These are phyloP conservation scores for Oryzaephilus surinamensis DNA, from an alignment of 1,140 invertebrate genomes.

Conservation along the genomic window DNA sequence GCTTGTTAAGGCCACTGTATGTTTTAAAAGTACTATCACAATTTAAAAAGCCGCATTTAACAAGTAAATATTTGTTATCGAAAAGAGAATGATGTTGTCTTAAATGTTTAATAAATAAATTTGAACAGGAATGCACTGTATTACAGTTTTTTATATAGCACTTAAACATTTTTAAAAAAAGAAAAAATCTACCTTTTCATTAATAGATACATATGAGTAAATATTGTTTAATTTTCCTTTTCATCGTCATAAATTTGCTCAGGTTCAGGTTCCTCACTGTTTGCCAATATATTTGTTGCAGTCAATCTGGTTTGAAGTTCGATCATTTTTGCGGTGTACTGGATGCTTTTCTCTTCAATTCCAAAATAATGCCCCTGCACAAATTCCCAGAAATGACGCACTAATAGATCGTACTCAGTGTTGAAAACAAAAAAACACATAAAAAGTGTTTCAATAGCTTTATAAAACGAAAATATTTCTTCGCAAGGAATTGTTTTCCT, in stretches of 20 bases:
- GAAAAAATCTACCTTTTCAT: neutral
- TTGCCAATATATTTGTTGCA: too few species aligned
- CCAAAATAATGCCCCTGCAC: neutral
- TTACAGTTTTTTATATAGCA: neutral
- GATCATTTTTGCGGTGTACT: neutral
- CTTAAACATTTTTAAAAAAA: neutral
- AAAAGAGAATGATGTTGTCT: neutral
- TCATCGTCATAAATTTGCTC: too few species aligned
- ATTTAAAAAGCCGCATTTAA: conserved; percentile 4
- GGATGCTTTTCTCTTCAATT: neutral
- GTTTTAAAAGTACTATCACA: conserved; percentile 4
- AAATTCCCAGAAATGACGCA: neutral
- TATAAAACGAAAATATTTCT: neutral
- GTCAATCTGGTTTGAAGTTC: conserved; percentile 1
- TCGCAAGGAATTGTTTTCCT: neutral
- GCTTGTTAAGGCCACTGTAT: conserved; percentile 7
- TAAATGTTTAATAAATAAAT: neutral
- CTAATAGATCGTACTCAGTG: neutral
- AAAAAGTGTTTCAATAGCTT: conserved; percentile 2
- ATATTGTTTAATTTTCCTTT: too few species aligned
- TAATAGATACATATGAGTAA: neutral
- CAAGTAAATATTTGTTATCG: neutral
- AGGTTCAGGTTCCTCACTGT: too few species aligned
- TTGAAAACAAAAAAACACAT: conserved; percentile 2
- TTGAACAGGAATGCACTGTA: neutral